A percentile compares a stretch with the other conserved stretches of the same genome.
Conservation (phyloP, 2,797 vertebrate species). For the Alectoris magna region DNA sequence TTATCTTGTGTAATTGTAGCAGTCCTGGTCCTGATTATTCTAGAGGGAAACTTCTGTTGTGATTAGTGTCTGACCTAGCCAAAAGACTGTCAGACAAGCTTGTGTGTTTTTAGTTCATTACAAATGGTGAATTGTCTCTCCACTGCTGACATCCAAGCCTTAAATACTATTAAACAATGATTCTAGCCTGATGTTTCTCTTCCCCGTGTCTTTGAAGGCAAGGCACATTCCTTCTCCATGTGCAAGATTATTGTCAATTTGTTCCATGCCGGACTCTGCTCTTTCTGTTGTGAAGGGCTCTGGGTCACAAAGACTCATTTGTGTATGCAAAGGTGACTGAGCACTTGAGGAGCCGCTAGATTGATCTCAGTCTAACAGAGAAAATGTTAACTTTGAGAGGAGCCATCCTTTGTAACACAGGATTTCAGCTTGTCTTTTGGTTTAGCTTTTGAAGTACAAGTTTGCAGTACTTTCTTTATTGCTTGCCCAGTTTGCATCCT, state of each 20-base stretch:
- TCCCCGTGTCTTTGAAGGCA: not conserved
- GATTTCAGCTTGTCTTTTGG: not conserved
- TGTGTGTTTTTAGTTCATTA: not conserved
- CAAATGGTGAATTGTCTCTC: not conserved
- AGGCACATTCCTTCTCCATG: not conserved
- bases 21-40: not conserved
- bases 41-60: not conserved
- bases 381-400: not conserved
- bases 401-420: not conserved
- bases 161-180: conserved; percentile 15
- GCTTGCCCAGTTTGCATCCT: not conserved
- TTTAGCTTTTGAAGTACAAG: not conserved
- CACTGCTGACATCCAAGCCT: not conserved
- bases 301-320: not conserved
- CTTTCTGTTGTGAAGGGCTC: not conserved
- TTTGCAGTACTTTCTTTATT: fast-evolving
- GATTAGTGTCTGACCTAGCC: not conserved
- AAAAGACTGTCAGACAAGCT: not conserved
- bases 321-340: not conserved
- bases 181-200: conserved; percentile 11
- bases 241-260: conserved; percentile 5
- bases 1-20: not conserved
- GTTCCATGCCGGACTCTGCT: not conserved
- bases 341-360: not conserved
- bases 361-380: not conserved